Evolutionary conservation across 2,888 invertebrate species (phyloP), one percentile per base, ranked within the genome.

Genomic region (Athalia circularis): DNA sequence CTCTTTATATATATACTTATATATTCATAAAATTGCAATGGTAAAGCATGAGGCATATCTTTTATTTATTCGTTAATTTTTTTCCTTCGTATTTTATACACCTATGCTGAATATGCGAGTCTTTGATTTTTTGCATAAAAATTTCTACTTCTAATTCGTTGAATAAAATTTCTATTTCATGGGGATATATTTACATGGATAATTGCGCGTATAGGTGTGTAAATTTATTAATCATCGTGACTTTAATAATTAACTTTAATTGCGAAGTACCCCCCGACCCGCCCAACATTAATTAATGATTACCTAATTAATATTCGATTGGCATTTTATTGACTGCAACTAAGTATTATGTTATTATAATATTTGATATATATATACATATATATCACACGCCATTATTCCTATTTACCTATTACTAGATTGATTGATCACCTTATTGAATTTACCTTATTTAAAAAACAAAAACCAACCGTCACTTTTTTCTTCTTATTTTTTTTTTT

Each of bases 1-100:
- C 86, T 89, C 86, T 88, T 87, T 88, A 86, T 87, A 88, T 88
- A 85, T 89, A 86, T 89, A 88, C 29, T 29, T 29, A 29, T 29
- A 29, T 29, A 29, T 29, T 29, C 29, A 29, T 29, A 29, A 29
- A 29, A 29, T 29, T 89, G 85, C 87, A 88, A 86, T 89, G 89
- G 89, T 88, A 87, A 85, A 87, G 89, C 89, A 89, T 89, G 89
- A 88, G 89, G 88, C 89, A 89, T 88, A 87, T 86, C 50, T 54
- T 54, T 43, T 57, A 4, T 70, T 57, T 70, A 29, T 59, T 45
- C 57, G n/a, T 45, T 47, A 3, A 11, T 70, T n/a, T 11, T 54
- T 68, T 15, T 43, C 54, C 48, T 6, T 9, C 54, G 54, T 68
- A 9, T 13, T 13, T 11, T 65, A 52, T 8, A 11, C 47, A 47